phyloP scores from a whole-genome alignment of 2,888 invertebrate genomes.

The Scaptomyza caliginosa region DNA sequence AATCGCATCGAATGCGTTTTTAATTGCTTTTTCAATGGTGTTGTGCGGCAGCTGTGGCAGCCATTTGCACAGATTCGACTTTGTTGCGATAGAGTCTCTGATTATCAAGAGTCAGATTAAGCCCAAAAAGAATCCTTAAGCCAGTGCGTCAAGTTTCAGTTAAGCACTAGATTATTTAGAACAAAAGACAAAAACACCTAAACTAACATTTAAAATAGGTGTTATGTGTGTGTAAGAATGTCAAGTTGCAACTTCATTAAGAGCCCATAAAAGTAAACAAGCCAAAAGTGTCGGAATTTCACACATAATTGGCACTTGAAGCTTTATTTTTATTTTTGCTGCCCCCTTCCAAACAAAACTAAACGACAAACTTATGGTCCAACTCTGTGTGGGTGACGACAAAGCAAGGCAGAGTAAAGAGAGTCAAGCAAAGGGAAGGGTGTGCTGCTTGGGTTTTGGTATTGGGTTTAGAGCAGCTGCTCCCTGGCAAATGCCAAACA shows the following conservation, averaged over 20 bases:
- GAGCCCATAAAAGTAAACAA: conserved; percentile 76
- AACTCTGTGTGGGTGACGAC: conserved; percentile 48
- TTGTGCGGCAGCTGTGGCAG: conserved; percentile 30
- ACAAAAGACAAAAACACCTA: conserved; percentile 25
- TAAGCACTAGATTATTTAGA: conserved; percentile 32
- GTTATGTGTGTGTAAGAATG: conserved; percentile 11
- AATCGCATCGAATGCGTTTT: conserved; percentile 71
- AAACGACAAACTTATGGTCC: conserved; percentile 74
- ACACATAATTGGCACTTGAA: conserved; percentile 79
- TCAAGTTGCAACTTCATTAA: conserved; percentile 70
- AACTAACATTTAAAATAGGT: conserved; percentile 25
- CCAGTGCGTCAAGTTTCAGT: conserved; percentile 19
- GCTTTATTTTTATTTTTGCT: conserved; percentile 70
- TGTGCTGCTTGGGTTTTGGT: conserved; percentile 21
- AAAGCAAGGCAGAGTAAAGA: no score
- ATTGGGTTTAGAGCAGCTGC: conserved; percentile 58
- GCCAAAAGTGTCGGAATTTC: conserved; percentile 77
- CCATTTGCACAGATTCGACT: conserved; percentile 36
- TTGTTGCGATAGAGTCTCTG: conserved; percentile 4
- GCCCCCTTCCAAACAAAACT: conserved; percentile 45
- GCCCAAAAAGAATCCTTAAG: conserved; percentile 1
- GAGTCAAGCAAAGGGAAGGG: neutral
- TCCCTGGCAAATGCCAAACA: conserved; percentile 51
- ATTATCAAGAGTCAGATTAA: conserved; percentile 16
- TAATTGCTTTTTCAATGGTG: conserved; percentile 65